Base-by-base conservation (phyloP, 2,113 vertebrate species). In the Suncus etruscus region DNA sequence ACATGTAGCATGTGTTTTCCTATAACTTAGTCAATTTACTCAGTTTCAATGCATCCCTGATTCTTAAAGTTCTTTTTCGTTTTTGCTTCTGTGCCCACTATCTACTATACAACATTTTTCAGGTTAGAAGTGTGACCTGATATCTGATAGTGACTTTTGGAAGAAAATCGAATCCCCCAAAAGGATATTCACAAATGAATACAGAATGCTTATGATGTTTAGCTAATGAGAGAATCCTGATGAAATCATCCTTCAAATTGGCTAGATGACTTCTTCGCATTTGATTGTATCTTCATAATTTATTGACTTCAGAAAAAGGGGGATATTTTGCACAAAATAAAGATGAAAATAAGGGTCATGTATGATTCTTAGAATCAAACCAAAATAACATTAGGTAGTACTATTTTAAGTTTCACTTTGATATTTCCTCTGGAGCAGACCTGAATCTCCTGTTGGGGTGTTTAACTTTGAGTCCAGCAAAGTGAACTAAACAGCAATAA, bases 371-470 rank as follows among this genome's bases (percentile, higher is more conserved):
- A 87, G 61, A 83, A 86, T 93, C 61, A 22, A 74, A 65, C 65
- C 63, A 22, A 68, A 95, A 91, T 90, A 90, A 68, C 68, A 94
- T 90, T 14, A 0, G 16, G 47, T 87, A 91, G 58, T 95, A 75
- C 75, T 90, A 94, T 86, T 87, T 88, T 32, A 50, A 93, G 47
- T 27, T 94, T 96, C 81, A 31, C 80, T 92, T 92, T 96, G 85
- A 85, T 87, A 73, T 32, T 93, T 70, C 94, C 18, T 93, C 54
- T 92, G 25, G 18, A 75, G 63, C 87, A 91, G 45, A 89, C 95
- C 14, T 96, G 94, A 96, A 70, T 39, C 31, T 18, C 31, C 6
- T 94, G 91, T 69, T 86, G 88, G 25, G 50, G 65, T 83, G 4
- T 75, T 8, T 10, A 92, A 63, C 92, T 75, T 50, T 54, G 25